Percentiles rank a stretch among this genome's conserved stretches.
Evolutionary conservation across 1,140 invertebrate genomes (phyloP).

Genomic region (Leptinotarsa texana): DNA sequence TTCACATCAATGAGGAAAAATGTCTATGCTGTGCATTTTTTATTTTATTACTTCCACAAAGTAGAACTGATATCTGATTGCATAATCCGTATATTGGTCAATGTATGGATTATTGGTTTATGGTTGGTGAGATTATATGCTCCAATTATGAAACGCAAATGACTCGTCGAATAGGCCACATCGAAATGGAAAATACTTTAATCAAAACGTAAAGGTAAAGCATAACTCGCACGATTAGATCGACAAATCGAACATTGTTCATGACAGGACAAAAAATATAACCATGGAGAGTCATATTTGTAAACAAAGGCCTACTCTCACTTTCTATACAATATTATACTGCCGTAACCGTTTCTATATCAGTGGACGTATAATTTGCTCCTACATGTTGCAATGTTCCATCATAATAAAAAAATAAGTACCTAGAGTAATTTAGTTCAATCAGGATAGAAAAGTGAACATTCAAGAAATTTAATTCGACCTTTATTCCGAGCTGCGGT

Average conservation of each 20-base stretch:
- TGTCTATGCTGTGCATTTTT: too few species aligned
- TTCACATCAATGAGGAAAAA: too few species aligned
- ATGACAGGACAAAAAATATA: background rate
- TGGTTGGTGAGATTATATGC: too few species aligned
- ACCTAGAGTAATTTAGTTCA: background rate
- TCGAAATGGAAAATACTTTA: background rate
- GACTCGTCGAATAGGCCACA: background rate
- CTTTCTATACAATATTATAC: background rate
- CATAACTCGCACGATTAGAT: background rate
- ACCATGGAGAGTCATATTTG: background rate
- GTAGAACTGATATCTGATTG: too few species aligned
- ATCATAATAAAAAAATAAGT: background rate
- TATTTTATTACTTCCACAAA: too few species aligned
- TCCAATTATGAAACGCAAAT: too few species aligned
- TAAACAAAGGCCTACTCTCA: background rate
- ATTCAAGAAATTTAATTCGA: background rate
- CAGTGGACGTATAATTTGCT: background rate
- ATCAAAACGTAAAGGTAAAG: background rate
- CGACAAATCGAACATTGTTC: background rate
- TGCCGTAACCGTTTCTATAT: background rate
- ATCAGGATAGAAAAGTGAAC: background rate
- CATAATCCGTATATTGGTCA: too few species aligned
- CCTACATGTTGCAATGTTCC: background rate
- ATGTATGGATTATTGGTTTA: too few species aligned
- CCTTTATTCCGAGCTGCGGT: slow-evolving; percentile 2